A percentile compares a stretch with the other conserved stretches of the same genome.
phyloP scores from a whole-genome alignment of 1,140 invertebrate species.

The Cotesia chilonis region DNA sequence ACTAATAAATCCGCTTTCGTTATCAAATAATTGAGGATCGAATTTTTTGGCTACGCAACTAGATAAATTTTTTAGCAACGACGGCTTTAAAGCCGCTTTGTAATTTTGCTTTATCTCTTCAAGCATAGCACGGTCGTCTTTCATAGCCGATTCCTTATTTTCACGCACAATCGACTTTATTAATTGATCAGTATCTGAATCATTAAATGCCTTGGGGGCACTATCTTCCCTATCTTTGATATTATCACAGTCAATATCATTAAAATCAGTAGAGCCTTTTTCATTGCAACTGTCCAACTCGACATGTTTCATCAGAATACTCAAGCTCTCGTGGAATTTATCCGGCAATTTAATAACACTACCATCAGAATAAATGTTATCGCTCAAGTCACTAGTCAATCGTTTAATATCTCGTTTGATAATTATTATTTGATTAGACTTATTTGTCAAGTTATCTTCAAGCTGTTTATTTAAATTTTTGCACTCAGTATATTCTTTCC shows the following conservation, averaged over 20 bases:
- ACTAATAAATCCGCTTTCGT: no score
- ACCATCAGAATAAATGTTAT: slow-evolving; percentile 14
- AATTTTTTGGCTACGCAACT: no score
- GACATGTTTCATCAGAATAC: slow-evolving; percentile 12
- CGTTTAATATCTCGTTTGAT: slow-evolving; percentile 26
- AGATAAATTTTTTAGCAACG: no score
- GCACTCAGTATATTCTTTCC: slow-evolving; percentile 9
- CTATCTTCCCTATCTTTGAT: not conserved
- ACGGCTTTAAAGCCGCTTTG: no score
- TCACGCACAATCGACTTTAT: no score
- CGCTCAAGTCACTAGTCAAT: slow-evolving; percentile 10
- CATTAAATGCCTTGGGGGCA: no score
- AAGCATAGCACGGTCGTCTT: no score
- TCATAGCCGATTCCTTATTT: no score
- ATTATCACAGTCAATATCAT: not conserved
- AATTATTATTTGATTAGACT: slow-evolving; percentile 11
- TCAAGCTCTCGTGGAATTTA: slow-evolving; percentile 22
- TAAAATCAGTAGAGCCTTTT: not conserved
- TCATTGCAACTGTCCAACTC: not conserved
- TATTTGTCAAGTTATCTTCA: slow-evolving; percentile 10
- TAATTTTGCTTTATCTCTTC: no score
- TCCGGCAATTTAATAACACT: slow-evolving; percentile 25
- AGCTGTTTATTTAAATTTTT: slow-evolving; percentile 10
- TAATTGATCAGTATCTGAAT: no score
- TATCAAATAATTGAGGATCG: no score